phyloP scores from a whole-genome alignment of 2,888 invertebrate genomes.

The Hoplodrina blanda region DNA sequence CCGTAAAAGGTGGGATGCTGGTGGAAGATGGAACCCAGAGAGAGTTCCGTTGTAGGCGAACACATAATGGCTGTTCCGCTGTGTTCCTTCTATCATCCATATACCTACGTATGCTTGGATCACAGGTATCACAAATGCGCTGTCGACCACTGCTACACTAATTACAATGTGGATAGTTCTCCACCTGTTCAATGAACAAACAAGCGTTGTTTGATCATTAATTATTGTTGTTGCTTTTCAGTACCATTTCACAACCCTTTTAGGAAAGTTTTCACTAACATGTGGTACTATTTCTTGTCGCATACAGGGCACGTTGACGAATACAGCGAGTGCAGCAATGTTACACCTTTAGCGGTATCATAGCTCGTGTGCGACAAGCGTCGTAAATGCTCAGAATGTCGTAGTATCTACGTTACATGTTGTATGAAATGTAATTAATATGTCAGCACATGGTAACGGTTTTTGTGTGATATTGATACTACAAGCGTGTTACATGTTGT shows the following conservation, averaged over 20 bases:
- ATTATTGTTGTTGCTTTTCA: neutral
- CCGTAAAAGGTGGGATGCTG: neutral
- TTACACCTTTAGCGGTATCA: slow-evolving; percentile 16
- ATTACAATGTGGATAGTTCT: neutral
- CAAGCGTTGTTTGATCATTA: neutral
- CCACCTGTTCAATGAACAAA: neutral
- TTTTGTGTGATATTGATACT: slow-evolving; percentile 12
- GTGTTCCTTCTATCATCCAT: too few species aligned
- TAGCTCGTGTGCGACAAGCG: neutral
- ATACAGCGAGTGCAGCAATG: slow-evolving; percentile 33
- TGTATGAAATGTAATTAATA: slow-evolving; percentile 25
- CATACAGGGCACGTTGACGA: slow-evolving; percentile 5
- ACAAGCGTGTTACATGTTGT: slow-evolving; percentile 11
- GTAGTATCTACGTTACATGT: neutral
- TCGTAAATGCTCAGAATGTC: slow-evolving; percentile 19
- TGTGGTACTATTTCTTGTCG: neutral
- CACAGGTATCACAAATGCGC: too few species aligned
- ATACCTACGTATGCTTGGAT: too few species aligned
- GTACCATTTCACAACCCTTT: neutral
- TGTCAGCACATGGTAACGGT: slow-evolving; percentile 7
- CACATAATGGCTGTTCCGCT: too few species aligned
- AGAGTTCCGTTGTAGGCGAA: too few species aligned
- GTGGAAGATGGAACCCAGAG: too few species aligned
- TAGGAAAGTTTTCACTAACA: too few species aligned
- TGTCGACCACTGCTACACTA: too few species aligned